Percentiles rank a stretch among this genome's conserved stretches.
Evolutionary conservation across 2,888 invertebrate genomes (phyloP).

Genomic region (Rotaria macrura): DNA sequence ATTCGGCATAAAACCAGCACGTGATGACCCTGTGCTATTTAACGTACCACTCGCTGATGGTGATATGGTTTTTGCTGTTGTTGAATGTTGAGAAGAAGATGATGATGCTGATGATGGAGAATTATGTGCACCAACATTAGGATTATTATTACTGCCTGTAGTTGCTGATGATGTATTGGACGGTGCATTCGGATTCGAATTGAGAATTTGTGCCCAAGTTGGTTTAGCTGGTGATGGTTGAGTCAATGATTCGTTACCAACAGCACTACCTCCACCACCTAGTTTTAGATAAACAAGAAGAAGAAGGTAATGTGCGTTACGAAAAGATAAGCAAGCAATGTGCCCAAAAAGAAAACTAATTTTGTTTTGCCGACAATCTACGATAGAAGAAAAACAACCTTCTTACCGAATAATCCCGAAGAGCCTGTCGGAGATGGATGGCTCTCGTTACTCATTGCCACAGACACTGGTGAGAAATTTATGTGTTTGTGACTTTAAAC

Average conservation of each 20-base stretch:
- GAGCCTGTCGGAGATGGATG: conserved; percentile 18
- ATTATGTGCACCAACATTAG: not conserved
- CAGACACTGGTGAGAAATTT: not conserved
- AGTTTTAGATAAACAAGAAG: not conserved
- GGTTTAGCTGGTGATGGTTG: conserved; percentile 17
- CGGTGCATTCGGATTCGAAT: not conserved
- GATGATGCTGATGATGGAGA: not conserved
- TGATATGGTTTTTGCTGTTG: not conserved
- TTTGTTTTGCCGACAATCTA: not conserved
- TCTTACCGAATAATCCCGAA: not conserved
- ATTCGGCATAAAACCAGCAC: not conserved
- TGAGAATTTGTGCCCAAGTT: conserved; percentile 12
- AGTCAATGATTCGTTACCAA: not conserved
- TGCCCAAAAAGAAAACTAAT: not conserved
- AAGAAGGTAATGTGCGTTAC: not conserved
- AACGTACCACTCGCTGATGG: not conserved
- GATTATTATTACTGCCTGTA: not conserved
- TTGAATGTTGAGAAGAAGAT: conserved; percentile 4
- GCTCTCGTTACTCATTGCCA: not conserved
- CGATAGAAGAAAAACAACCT: not conserved
- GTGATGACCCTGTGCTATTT: not conserved
- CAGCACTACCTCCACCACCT: not conserved
- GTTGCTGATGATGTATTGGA: not conserved
- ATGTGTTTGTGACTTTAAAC: not conserved
- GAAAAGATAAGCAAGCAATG: not conserved